A percentile compares a stretch with the other conserved stretches of the same genome.
Conservation (phyloP, 2,888 invertebrate genomes). For the Papilio gigon region DNA sequence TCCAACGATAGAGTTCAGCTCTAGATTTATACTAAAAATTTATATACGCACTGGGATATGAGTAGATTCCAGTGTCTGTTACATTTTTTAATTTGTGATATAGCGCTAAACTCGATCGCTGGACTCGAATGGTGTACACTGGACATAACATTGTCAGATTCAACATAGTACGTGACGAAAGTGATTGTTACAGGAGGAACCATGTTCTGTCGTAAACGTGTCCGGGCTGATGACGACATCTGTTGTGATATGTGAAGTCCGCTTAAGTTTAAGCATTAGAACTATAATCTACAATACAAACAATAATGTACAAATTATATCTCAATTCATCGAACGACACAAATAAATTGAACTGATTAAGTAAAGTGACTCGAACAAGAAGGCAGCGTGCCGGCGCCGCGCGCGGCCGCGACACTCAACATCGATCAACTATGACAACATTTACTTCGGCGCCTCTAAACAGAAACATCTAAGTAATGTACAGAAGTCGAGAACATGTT, state of each 20-base stretch:
- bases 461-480: constrained; percentile 42
- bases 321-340: background rate
- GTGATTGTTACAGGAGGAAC: constrained; percentile 34
- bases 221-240: background rate
- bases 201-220: constrained; percentile 18
- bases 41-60: too few relatives aligned
- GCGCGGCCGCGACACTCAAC: constrained; percentile 59
- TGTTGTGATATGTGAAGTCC: constrained; percentile 35
- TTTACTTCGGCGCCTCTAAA: constrained; percentile 42
- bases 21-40: too few relatives aligned
- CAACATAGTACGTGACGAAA: constrained; percentile 25
- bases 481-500: constrained; percentile 60
- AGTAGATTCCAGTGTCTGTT: too few relatives aligned
- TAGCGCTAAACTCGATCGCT: too few relatives aligned
- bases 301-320: background rate
- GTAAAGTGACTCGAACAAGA: background rate
- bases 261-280: too few relatives aligned
- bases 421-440: constrained; percentile 50
- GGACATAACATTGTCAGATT: background rate
- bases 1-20: too few relatives aligned
- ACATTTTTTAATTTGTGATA: too few relatives aligned
- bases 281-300: constrained; percentile 8
- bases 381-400: too few relatives aligned
- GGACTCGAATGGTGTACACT: too few relatives aligned
- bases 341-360: background rate